Evolutionary conservation across 2,797 vertebrate genomes (phyloP).

Genomic region (Denticeps clupeoides): DNA sequence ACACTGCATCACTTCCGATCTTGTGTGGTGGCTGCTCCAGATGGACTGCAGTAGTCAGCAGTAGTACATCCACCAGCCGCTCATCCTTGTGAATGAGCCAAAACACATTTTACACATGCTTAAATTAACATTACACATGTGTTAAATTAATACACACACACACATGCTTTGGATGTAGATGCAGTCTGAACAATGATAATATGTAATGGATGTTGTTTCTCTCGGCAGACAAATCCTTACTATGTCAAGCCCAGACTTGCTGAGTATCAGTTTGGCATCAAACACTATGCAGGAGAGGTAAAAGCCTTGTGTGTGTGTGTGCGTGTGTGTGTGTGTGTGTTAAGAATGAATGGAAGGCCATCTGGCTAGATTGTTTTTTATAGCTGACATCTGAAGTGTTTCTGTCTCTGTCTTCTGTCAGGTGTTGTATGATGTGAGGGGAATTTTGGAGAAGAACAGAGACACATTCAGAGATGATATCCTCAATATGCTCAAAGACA

Average conservation of each 20-base stretch:
- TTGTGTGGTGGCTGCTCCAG: too few relatives aligned
- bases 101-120: too few relatives aligned
- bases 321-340: not conserved
- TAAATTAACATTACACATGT: too few relatives aligned
- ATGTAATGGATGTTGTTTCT: constrained; percentile 3
- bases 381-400: not conserved
- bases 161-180: not conserved
- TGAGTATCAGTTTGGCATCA: constrained; percentile 90
- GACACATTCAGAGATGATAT: constrained; percentile 88
- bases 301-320: not conserved
- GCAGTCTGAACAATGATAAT: not conserved
- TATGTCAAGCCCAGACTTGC: constrained; percentile 83
- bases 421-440: constrained; percentile 77
- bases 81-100: too few relatives aligned
- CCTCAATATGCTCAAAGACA: constrained; percentile 83
- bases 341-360: too few relatives aligned
- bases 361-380: too few relatives aligned
- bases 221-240: constrained; percentile 75
- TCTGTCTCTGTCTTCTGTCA: constrained; percentile 26
- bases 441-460: constrained; percentile 84
- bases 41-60: too few relatives aligned
- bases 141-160: not conserved
- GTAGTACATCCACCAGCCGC: too few relatives aligned
- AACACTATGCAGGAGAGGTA: constrained; percentile 88
- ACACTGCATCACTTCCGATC: not conserved